phyloP scores from a whole-genome alignment of 2,888 invertebrate genomes.

The Philereme transversata region DNA sequence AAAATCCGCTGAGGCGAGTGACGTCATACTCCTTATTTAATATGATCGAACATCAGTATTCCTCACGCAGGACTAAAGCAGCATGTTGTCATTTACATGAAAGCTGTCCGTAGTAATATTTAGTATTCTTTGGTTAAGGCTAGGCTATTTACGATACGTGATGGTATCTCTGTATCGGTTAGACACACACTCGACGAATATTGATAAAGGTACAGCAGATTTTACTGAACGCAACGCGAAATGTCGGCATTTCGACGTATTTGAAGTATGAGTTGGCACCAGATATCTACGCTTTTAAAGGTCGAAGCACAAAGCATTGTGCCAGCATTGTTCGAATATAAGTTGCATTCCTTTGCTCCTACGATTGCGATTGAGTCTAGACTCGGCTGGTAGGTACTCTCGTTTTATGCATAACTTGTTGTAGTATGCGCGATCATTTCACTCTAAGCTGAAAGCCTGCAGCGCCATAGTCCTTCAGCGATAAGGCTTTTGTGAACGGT shows the following conservation, averaged over 20 bases:
- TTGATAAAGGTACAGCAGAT: conserved; percentile 27
- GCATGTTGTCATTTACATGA: conserved; percentile 42
- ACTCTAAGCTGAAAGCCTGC: conserved; percentile 40
- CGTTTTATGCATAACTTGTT: conserved; percentile 39
- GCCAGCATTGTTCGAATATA: conserved; percentile 51
- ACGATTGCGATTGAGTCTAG: conserved; percentile 50
- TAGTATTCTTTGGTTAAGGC: no score
- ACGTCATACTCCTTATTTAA: conserved; percentile 51
- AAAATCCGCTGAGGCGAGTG: conserved; percentile 48
- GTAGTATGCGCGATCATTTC: conserved; percentile 35
- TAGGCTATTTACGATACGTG: conserved; percentile 24
- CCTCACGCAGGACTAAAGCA: conserved; percentile 37
- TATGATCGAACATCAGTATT: conserved; percentile 37
- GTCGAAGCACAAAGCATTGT: conserved; percentile 39
- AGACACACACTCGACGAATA: conserved; percentile 32
- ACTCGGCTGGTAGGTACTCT: conserved; percentile 47
- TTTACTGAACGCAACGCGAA: conserved; percentile 13
- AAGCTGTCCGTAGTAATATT: conserved; percentile 22
- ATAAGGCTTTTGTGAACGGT: conserved; percentile 27
- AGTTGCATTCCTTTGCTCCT: conserved; percentile 53
- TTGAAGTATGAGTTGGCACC: conserved; percentile 30
- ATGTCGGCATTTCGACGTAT: conserved; percentile 32
- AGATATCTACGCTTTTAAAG: conserved; percentile 35
- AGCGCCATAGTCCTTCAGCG: conserved; percentile 34
- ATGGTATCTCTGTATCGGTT: conserved; percentile 30